Base-by-base conservation (phyloP, 2,888 invertebrate species). In the Xanthia togata region DNA sequence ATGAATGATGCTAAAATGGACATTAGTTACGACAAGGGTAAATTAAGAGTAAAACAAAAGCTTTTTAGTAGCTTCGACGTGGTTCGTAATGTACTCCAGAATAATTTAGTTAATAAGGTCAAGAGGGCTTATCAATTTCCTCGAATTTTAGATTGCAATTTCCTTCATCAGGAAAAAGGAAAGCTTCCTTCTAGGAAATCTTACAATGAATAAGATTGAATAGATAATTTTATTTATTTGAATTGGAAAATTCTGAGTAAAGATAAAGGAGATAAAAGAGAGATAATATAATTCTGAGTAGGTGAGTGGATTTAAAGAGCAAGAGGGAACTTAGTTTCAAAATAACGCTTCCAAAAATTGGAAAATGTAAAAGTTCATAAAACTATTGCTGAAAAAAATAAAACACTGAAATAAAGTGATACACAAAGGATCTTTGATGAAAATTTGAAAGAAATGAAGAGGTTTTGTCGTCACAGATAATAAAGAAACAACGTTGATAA, bases 401-500 rank as follows among this genome's bases (percentile, higher is more conserved):
- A 62, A 84, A 57, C 1, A 20, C 44, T 84, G 31, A 47, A 81
- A 47, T 62, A 8, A 65, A 64, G 55, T 70, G 41, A 64, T 41
- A 63, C 53, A 69, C 72, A 81, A 81, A 79, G 69, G 31, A 71
- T 75, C 81, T 78, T 78, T 80, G 77, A 74, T 81, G 64, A 82
- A 82, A 85, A 81, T 78, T 80, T 68, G 31, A 31, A 31, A 31
- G 31, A 31, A 31, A 31, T 31, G 31, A 31, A 31, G 64, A 70
- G 78, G 80, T 77, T 82, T 87, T 85, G 82, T 87, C 55, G 73
- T 50, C 75, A 78, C 73, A 77, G 76, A 80, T 84, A 76, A 83
- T 64, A 69, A 84, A 88, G 84, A 83, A 87, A 81, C 75, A 88
- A 73, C 73, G 83, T 72, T 85, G 84, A 75, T 87, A 88, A 82